Evolutionary conservation across 2,888 invertebrate genomes (phyloP), one percentile per base, ranked within the genome.

Genomic region (Tineola bisselliella): DNA sequence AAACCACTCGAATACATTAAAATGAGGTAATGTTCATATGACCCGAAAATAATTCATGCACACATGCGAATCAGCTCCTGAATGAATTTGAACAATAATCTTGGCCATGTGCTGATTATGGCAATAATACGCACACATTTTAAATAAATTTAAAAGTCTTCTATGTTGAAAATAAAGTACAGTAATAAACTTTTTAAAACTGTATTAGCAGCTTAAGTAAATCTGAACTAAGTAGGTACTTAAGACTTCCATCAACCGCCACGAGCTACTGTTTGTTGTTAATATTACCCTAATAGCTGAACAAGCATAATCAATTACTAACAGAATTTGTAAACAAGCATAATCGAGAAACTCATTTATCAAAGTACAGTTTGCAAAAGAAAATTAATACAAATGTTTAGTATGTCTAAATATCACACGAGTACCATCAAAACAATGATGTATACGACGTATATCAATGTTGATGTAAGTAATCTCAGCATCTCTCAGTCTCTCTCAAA

Each of bases 401-500:
- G 38, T 6, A 3, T 38, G 3, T 25, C 10, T 38, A 38, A 38
- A 38, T 3, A 38, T 38, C 38, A 38, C 10, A 38, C 38, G 25
- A 25, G 25, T 25, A 25, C 25, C 25, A 25, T 38, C 38, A 38
- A 2, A 38, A 38, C 10, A 38, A 38, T 1, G 38, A 12, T 38
- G 10, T 38, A 10, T 12, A 38, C n/a, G 6, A 25, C 38, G n/a
- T 38, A 38, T n/a, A 48, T 5, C 48, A 48, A 8, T 48, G 25
- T 54, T 54, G 54, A 58, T 25, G 58, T 58, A 33, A 58, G 15
- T 58, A 58, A 58, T 58, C 58, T 11, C 25, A 19, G n/a, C 56
- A 25, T 56, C 19, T 58, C 54, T 54, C 25, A 54, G 18, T 19
- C 25, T 25, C 25, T 58, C 58, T 6, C 8, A 12, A 33, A 58